Evolutionary conservation across 2,113 vertebrate species (phyloP).

Genomic region (Periophthalmus modestus): DNA sequence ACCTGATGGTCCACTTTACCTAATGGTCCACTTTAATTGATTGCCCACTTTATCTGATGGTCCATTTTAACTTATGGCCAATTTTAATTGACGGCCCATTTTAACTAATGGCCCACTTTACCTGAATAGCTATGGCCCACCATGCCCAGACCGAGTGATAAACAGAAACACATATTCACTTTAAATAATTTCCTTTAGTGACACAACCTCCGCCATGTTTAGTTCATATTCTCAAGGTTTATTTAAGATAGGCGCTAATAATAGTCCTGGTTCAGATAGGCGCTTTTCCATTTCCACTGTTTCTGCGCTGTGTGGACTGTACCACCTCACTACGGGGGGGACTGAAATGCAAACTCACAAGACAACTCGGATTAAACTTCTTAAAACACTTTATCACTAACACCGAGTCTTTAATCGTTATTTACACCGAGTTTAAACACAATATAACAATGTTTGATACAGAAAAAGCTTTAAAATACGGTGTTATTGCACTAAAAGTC

Average conservation of each 20-base stretch:
- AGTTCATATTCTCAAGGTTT: conserved; percentile 24
- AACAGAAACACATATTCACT: too few relatives aligned
- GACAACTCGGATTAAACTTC: not conserved
- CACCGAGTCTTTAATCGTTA: not conserved
- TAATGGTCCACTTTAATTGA: too few relatives aligned
- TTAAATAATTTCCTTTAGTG: conserved; percentile 24
- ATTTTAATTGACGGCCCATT: too few relatives aligned
- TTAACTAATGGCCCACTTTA: too few relatives aligned
- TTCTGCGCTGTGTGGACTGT: conserved; percentile 55
- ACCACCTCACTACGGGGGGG: conserved; percentile 17
- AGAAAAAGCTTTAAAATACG: not conserved
- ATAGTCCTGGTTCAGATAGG: conserved; percentile 62
- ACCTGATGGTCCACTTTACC: too few relatives aligned
- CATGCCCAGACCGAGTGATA: too few relatives aligned
- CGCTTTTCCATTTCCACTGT: conserved; percentile 46
- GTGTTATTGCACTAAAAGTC: not conserved
- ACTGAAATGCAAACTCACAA: not conserved
- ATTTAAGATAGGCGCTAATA: conserved; percentile 67
- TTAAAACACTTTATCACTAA: not conserved
- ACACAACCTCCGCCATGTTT: not conserved
- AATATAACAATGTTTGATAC: not conserved
- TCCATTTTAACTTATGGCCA: too few relatives aligned
- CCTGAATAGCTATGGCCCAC: too few relatives aligned
- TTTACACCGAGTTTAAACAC: not conserved
- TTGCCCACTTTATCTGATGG: too few relatives aligned